Evolutionary conservation across 2,113 vertebrate species (phyloP), one percentile per base, ranked within the genome.

Genomic region (Benitochromis conjunctus): DNA sequence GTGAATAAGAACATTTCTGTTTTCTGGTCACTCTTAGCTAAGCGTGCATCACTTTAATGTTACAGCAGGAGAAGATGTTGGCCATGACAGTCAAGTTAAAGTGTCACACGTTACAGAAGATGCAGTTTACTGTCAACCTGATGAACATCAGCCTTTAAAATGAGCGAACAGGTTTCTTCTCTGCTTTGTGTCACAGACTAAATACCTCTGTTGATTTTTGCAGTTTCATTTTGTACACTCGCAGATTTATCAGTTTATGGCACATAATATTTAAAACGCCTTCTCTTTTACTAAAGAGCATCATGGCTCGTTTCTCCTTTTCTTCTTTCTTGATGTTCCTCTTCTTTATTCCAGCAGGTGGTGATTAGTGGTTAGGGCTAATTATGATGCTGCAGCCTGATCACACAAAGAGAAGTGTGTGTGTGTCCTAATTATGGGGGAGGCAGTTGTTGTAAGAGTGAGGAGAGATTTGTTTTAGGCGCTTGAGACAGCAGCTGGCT

Each of bases 401-500:
- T 58, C 57, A 54, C 21, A 80, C 74, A 85, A 81, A 55, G 66
- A 69, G 64, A 80, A 58, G 64, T 19, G 76, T 34, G 60, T 54
- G 62, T 54, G 38, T 60, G 62, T 11, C 55, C 12, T 31, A n/a
- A 82, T 55, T 6, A 62, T n/a, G 56, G 26, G 62, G 86, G 34
- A 14, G 51, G 7, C 11, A 26, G 66, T 46, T 26, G 9, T 38
- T 78, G 29, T 55, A 14, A 21, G 46, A 34, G 16, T 77, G 46
- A 19, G n/a, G 0, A 69, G 0, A 21, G 36, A 0, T 43, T 69
- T 1, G 4, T 24, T 66, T 66, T 41, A 21, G 62, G 12, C 0
- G 8, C 0, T 71, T 16, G 66, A 10, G 21, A 71, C 21, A 71
- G 66, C 38, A 1, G 41, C 0, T 5, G 5, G 13, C 21, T 1